Evolutionary conservation across 2,888 invertebrate genomes (phyloP).

Genomic region (Polydesmus complanatus): DNA sequence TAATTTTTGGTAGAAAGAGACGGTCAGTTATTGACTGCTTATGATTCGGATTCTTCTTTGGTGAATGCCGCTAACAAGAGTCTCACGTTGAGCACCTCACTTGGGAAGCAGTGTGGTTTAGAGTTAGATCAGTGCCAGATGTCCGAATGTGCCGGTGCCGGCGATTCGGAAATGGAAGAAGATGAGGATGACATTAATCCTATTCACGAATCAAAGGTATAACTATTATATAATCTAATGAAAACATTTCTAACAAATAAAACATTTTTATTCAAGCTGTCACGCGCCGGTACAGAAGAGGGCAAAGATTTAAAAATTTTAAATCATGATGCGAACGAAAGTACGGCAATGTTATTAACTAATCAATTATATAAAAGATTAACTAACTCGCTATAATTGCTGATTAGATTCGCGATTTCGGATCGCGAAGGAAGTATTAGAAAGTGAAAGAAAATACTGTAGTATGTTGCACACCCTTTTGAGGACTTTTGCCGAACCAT

Average conservation of each 20-base stretch:
- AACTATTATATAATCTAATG: no score
- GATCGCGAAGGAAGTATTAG: conserved; percentile 32
- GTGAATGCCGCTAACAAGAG: conserved; percentile 30
- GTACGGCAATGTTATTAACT: no score
- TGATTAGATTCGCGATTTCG: conserved; percentile 25
- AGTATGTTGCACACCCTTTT: conserved; percentile 34
- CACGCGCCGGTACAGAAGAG: no score
- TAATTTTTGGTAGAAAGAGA: conserved; percentile 15
- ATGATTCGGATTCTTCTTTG: conserved; percentile 30
- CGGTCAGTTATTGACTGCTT: conserved; percentile 21
- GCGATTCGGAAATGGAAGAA: not conserved
- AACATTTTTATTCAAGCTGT: no score
- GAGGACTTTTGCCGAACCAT: conserved; percentile 32
- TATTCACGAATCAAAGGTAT: no score
- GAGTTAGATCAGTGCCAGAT: conserved; percentile 21
- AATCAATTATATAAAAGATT: no score
- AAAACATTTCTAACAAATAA: no score
- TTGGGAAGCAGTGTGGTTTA: conserved; percentile 28
- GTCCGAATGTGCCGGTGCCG: conserved; percentile 10
- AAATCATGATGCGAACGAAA: no score
- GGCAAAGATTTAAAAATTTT: no score
- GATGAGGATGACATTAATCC: not conserved
- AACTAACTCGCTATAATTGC: no score
- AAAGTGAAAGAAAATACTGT: conserved; percentile 36
- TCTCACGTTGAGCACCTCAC: conserved; percentile 28